phyloP scores from a whole-genome alignment of 2,888 invertebrate genomes.

The Ischnura elegans region DNA sequence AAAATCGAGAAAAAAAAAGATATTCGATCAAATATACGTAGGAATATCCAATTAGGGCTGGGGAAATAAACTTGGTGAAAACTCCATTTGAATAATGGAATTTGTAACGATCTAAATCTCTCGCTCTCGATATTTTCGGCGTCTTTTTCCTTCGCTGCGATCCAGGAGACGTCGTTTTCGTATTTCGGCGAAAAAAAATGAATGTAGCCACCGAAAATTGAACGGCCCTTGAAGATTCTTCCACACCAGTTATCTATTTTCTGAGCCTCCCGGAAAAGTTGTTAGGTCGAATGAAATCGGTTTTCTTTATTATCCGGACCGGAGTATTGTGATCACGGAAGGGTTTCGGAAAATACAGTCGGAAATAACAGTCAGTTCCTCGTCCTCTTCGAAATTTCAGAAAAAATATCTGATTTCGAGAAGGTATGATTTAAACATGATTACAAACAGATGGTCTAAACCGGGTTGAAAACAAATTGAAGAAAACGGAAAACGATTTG shows the following conservation, averaged over 20 bases:
- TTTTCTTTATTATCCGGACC: background rate
- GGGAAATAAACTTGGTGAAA: background rate
- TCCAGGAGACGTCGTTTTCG: background rate
- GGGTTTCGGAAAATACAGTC: background rate
- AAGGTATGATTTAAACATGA: too few species aligned
- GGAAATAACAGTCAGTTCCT: background rate
- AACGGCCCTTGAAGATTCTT: background rate
- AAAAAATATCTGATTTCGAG: too few species aligned
- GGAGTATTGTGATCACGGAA: background rate
- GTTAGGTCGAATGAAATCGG: background rate
- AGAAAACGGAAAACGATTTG: too few species aligned
- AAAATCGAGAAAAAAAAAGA: background rate
- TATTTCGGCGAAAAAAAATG: background rate
- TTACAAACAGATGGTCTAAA: too few species aligned
- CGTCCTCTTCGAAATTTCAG: too few species aligned
- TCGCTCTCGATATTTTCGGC: background rate
- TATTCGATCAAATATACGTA: background rate
- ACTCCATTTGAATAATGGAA: slow-evolving; percentile 2
- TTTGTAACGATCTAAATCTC: background rate
- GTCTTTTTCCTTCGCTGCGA: too few species aligned
- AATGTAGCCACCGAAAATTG: background rate
- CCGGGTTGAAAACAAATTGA: too few species aligned
- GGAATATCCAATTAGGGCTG: background rate
- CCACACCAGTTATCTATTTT: background rate
- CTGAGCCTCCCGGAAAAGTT: background rate